Percentiles rank a stretch among this genome's conserved stretches.
These are phyloP conservation scores for Melolontha melolontha DNA, from an alignment of 2,888 invertebrate species.

Conservation along the genomic window DNA sequence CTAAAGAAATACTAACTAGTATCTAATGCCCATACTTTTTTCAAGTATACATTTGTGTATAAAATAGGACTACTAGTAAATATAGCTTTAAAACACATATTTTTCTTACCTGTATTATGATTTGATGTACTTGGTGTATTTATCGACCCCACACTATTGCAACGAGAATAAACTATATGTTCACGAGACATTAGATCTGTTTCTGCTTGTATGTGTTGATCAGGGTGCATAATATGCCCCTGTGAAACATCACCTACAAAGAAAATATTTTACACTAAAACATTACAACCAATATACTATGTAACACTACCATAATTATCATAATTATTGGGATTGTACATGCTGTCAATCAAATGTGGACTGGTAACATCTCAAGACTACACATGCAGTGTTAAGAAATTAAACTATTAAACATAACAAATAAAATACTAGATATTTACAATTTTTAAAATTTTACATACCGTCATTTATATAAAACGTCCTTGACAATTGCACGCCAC, in stretches of 20 bases:
- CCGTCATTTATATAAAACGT: slow-evolving; percentile 39
- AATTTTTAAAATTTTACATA: slow-evolving; percentile 32
- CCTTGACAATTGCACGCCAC: slow-evolving; percentile 30
- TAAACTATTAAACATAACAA: slow-evolving; percentile 12
- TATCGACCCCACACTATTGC: slow-evolving; percentile 43
- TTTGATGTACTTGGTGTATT: slow-evolving; percentile 43
- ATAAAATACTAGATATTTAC: slow-evolving; percentile 18
- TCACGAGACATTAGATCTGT: slow-evolving; percentile 42
- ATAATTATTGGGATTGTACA: slow-evolving; percentile 39
- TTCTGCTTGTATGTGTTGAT: slow-evolving; percentile 33
- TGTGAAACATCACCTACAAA: slow-evolving; percentile 33
- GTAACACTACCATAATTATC: slow-evolving; percentile 36
- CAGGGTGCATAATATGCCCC: slow-evolving; percentile 37
- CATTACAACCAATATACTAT: background rate
- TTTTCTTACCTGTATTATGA: slow-evolving; percentile 42
- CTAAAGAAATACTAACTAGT: no score
- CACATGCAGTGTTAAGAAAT: slow-evolving; percentile 26
- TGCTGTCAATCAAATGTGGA: slow-evolving; percentile 27
- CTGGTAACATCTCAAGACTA: slow-evolving; percentile 13
- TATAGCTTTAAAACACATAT: background rate
- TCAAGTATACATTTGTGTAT: no score
- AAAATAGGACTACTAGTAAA: no score
- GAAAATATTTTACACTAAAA: background rate
- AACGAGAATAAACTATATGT: slow-evolving; percentile 39
- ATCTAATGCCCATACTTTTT: no score